These are phyloP conservation scores for Uropetala carovei DNA, from an alignment of 2,888 invertebrate genomes.

Conservation along the genomic window DNA sequence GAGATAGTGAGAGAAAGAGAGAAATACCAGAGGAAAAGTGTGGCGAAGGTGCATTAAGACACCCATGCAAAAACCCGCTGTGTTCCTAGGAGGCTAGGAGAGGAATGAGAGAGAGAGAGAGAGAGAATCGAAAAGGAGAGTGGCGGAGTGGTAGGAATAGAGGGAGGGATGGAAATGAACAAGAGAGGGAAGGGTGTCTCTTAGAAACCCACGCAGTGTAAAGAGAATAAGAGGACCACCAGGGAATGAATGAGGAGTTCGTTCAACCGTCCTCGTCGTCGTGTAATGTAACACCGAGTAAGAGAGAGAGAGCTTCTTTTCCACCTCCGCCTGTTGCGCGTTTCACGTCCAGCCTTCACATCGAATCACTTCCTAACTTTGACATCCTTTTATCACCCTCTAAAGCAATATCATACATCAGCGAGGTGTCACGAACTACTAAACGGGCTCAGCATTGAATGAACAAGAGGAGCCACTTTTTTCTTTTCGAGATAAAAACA, in stretches of 20 bases:
- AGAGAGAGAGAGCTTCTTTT: not conserved
- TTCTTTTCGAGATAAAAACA: too few relatives aligned
- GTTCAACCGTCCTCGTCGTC: conserved; percentile 5
- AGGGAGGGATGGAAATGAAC: not conserved
- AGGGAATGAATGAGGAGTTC: conserved; percentile 5
- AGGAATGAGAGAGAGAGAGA: not conserved
- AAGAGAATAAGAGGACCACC: not conserved
- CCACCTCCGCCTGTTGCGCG: not conserved
- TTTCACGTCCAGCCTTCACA: not conserved
- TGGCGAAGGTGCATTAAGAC: not conserved
- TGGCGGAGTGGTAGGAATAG: not conserved
- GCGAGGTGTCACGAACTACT: too few relatives aligned
- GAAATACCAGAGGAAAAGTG: not conserved
- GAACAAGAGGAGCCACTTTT: too few relatives aligned
- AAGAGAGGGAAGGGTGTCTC: not conserved
- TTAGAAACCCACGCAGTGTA: not conserved
- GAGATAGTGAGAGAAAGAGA: not conserved
- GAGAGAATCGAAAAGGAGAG: not conserved
- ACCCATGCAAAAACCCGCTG: not conserved
- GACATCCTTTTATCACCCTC: not conserved
- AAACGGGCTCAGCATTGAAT: too few relatives aligned
- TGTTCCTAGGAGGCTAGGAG: not conserved
- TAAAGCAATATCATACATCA: not conserved
- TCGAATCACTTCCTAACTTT: not conserved
- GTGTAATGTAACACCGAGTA: not conserved